Conservation (phyloP, 2,888 invertebrate species). For the Troides aeacus region DNA sequence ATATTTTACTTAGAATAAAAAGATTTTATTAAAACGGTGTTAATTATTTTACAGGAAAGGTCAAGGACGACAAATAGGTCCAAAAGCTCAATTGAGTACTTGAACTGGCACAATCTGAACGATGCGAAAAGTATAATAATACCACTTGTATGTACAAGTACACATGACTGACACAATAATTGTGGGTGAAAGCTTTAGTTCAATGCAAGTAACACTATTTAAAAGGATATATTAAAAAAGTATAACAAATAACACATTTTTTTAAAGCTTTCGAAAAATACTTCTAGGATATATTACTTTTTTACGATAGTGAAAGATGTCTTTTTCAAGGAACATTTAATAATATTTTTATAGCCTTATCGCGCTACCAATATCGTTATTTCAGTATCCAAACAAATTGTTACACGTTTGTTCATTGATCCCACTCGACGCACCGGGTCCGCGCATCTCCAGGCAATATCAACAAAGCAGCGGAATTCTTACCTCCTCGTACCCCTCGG, state of each 20-base stretch:
- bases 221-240: too few relatives aligned
- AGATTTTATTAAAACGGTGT: neutral
- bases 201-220: too few relatives aligned
- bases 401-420: constrained; percentile 31
- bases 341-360: neutral
- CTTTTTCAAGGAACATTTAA: too few relatives aligned
- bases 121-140: too few relatives aligned
- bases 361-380: constrained; percentile 1
- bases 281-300: too few relatives aligned
- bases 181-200: too few relatives aligned
- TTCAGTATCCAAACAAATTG: constrained; percentile 20
- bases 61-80: neutral
- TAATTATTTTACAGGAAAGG: neutral
- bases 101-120: too few relatives aligned
- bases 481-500: constrained; percentile 85
- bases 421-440: constrained; percentile 51
- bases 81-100: neutral
- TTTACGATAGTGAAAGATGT: too few relatives aligned
- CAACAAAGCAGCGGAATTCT: constrained; percentile 34
- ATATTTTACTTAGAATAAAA: neutral
- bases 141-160: too few relatives aligned
- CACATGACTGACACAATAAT: too few relatives aligned
- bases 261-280: too few relatives aligned
- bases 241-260: too few relatives aligned
- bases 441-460: constrained; percentile 48